A percentile compares a stretch with the other conserved stretches of the same genome.
Conservation (phyloP, 2,113 vertebrate genomes). For the Campylomormyrus numenius region DNA sequence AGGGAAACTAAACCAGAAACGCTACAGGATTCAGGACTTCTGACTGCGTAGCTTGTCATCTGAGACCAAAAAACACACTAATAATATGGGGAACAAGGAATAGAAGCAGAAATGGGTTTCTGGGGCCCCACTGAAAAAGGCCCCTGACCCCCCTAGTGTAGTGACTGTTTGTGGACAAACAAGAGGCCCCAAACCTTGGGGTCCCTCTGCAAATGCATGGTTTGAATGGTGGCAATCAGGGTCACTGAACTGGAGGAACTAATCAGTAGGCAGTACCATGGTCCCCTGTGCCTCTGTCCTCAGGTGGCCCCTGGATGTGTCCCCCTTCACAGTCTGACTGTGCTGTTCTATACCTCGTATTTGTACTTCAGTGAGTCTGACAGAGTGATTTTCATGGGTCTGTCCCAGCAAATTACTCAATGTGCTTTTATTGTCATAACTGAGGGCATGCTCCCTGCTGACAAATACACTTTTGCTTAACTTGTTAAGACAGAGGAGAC, state of each 20-base stretch:
- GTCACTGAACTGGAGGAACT: not conserved
- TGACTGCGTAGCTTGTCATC: not conserved
- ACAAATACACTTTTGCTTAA: not conserved
- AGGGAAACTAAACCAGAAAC: not conserved
- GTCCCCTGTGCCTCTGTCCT: not conserved
- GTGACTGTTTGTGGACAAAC: not conserved
- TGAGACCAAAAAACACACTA: not conserved
- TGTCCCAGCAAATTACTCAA: not conserved
- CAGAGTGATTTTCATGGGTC: not conserved
- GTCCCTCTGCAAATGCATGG: not conserved
- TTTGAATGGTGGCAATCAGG: not conserved
- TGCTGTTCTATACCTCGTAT: not conserved
- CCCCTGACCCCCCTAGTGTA: not conserved
- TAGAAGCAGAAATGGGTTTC: not conserved
- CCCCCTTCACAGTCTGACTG: not conserved
- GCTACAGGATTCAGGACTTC: not conserved
- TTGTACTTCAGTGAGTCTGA: not conserved
- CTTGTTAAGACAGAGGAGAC: not conserved
- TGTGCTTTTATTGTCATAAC: not conserved
- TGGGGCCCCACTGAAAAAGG: not conserved
- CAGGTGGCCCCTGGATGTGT: not conserved
- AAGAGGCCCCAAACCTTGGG: not conserved
- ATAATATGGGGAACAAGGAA: not conserved
- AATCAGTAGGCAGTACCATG: not conserved
- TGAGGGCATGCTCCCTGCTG: not conserved